A percentile compares a stretch with the other conserved stretches of the same genome.
phyloP scores from a whole-genome alignment of 2,797 vertebrate species.

The Smutsia temminckii region DNA sequence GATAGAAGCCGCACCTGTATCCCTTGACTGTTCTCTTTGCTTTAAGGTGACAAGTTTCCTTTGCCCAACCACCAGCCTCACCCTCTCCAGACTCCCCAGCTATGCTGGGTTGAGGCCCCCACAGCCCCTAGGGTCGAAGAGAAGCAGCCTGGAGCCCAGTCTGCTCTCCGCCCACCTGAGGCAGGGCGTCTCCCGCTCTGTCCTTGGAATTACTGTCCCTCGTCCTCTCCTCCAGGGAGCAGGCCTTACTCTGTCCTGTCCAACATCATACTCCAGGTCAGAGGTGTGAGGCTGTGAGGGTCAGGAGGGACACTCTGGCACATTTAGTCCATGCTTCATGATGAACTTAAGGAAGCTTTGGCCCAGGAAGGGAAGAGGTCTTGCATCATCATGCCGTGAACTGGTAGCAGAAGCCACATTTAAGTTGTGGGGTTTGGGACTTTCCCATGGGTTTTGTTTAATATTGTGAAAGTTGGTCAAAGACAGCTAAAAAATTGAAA shows the following conservation, averaged over 20 bases:
- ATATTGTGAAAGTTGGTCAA: background rate
- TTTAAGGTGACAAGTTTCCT: background rate
- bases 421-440: background rate
- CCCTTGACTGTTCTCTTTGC: background rate
- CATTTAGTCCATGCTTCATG: background rate
- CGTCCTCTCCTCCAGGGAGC: fast-evolving
- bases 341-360: background rate
- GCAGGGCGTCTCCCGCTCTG: background rate
- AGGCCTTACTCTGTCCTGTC: background rate
- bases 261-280: background rate
- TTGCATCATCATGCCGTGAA: background rate
- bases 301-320: background rate
- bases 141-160: background rate
- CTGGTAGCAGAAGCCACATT: background rate
- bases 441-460: background rate
- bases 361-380: background rate
- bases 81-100: background rate
- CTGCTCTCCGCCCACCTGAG: fast-evolving
- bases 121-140: too few relatives aligned
- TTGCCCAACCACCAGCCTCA: background rate
- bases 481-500: background rate
- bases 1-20: background rate
- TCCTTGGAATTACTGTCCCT: background rate
- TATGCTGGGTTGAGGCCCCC: background rate
- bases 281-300: background rate